phyloP scores from a whole-genome alignment of 2,113 vertebrate genomes.

The Crotalus viridis region DNA sequence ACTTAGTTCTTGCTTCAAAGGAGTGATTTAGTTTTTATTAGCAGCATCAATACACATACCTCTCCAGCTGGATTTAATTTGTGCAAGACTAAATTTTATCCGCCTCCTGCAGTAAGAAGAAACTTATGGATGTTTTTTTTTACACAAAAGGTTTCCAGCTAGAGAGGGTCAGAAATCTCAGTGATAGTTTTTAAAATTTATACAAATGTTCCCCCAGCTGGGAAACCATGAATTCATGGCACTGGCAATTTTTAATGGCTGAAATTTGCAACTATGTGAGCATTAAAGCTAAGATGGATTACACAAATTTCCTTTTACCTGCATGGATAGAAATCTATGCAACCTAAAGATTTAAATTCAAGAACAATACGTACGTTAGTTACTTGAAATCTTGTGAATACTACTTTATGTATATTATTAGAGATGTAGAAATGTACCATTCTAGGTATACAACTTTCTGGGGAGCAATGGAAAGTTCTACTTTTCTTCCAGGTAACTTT shows the following conservation, averaged over 20 bases:
- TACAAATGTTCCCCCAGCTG: background rate
- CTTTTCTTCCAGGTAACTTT: background rate
- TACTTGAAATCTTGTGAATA: background rate
- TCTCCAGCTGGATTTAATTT: background rate
- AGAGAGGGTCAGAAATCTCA: background rate
- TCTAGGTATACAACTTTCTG: background rate
- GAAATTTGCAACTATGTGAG: background rate
- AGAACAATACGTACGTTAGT: background rate
- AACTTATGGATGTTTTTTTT: background rate
- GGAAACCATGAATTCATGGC: background rate
- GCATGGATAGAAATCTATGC: background rate
- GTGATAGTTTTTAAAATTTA: background rate
- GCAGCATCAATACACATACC: background rate
- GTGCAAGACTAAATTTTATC: background rate
- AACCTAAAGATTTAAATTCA: background rate
- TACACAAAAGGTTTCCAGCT: background rate
- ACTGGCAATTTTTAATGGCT: slow-evolving; percentile 8
- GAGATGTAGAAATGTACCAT: background rate
- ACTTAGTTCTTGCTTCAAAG: background rate
- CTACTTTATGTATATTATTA: background rate
- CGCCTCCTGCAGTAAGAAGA: background rate
- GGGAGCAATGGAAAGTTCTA: background rate
- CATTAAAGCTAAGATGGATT: slow-evolving; percentile 11
- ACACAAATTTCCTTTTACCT: background rate
- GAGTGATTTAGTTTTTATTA: background rate